Evolutionary conservation across 1,140 invertebrate genomes (phyloP).

Genomic region (Listronotus bonariensis): DNA sequence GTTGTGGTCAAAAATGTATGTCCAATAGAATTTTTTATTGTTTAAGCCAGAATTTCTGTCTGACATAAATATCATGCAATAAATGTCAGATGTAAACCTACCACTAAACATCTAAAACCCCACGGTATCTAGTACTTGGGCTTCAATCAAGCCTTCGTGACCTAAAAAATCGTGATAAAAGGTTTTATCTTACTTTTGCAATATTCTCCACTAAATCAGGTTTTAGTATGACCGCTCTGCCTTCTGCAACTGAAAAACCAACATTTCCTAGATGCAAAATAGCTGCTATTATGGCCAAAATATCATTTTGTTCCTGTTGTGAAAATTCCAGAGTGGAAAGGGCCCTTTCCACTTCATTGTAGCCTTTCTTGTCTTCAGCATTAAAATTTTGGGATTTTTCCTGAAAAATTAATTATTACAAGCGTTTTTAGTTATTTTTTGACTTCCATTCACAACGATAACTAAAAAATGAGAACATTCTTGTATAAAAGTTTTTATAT

Average conservation of each 20-base stretch:
- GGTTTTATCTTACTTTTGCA: conserved; percentile 59
- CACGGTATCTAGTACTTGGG: no score
- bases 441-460: no score
- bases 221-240: conserved; percentile 66
- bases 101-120: no score
- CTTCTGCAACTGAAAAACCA: conserved; percentile 70
- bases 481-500: no score
- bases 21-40: no score
- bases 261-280: conserved; percentile 82
- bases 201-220: conserved; percentile 62
- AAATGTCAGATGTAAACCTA: no score
- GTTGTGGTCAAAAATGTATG: no score
- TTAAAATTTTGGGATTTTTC: conserved; percentile 45
- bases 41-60: no score
- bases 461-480: no score
- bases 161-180: neutral
- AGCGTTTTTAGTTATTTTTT: no score
- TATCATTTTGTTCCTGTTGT: conserved; percentile 70
- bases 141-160: conserved; percentile 4
- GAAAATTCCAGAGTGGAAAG: conserved; percentile 73
- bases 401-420: conserved; percentile 16
- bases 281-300: conserved; percentile 77
- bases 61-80: no score
- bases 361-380: conserved; percentile 68
- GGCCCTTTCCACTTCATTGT: conserved; percentile 67